These are phyloP conservation scores for Brachyptera putata DNA, from an alignment of 2,888 invertebrate species.

Conservation along the genomic window DNA sequence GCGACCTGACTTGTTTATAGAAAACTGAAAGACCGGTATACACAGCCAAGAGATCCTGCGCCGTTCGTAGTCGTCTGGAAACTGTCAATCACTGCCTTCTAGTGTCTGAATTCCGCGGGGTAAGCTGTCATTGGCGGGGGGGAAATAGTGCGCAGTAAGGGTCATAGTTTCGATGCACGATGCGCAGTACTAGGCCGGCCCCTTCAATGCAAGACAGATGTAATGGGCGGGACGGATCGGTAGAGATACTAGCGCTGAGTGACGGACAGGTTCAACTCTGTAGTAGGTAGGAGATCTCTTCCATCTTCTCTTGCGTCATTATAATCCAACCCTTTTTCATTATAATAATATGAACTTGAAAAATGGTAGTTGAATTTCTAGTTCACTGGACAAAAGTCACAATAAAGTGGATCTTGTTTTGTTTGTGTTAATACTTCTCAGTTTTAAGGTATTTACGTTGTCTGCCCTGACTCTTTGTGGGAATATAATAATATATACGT, in stretches of 20 bases:
- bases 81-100: conserved; percentile 57
- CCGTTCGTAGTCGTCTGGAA: conserved; percentile 62
- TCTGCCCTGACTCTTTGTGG: too few relatives aligned
- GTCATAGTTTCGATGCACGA: not conserved
- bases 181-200: conserved; percentile 10
- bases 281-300: too few relatives aligned
- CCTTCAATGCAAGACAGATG: not conserved
- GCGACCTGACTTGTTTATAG: not conserved
- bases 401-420: too few relatives aligned
- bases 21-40: not conserved
- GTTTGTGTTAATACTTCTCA: too few relatives aligned
- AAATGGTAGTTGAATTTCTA: too few relatives aligned
- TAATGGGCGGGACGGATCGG: conserved; percentile 13
- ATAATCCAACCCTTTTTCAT: not conserved
- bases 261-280: conserved; percentile 10
- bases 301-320: too few relatives aligned
- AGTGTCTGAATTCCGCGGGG: conserved; percentile 25
- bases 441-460: too few relatives aligned
- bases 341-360: too few relatives aligned
- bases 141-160: conserved; percentile 6
- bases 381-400: too few relatives aligned
- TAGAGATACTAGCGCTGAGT: conserved; percentile 10
- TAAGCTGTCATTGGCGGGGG: conserved; percentile 19
- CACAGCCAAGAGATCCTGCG: conserved; percentile 50
- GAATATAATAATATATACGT: too few relatives aligned